Base-by-base conservation (phyloP, 1,140 invertebrate genomes). In the Drosophila elegans region DNA sequence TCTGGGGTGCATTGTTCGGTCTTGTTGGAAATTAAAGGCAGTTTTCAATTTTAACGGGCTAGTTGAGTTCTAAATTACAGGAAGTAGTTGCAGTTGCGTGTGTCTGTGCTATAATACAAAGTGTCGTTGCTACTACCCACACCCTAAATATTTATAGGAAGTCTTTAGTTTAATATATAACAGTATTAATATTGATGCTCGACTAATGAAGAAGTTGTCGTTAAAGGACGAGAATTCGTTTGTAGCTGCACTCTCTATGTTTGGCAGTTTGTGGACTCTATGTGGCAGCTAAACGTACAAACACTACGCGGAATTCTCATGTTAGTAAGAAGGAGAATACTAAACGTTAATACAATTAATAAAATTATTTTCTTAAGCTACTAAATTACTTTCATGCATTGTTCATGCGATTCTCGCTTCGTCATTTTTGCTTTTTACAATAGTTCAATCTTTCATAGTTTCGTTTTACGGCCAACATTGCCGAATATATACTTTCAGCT, bases 191-290 rank as follows among this genome's bases (percentile, higher is more conserved):
- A 49, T 83, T 66, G 64, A 72, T 73, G 68, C 48, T 78, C 90
- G 91, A 93, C 92, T 92, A 92, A 91, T 92, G 93, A 92, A 93
- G 92, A 92, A 93, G 93, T 92, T 92, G 92, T 92, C 85, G 82
- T 85, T 88, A 80, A 85, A 78, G 64, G 74, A 91, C 81, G 90
- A 91, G 90, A 91, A 90, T 91, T 81, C 52, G n/a, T 86, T 90
- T 86, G 86, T 90, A 90, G 86, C 67, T 73, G 51, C 54, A 68
- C 46, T 42, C 53, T 21, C 48, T 29, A 59, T 63, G 36, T 74
- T 84, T 78, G 73, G 80, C 79, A 81, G 77, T 81, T 76, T 62
- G 38, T 48, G 48, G 13, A 10, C 39, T 25, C 48, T 34, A 3
- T 49, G 29, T 12, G 52, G 48, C 38, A 52, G 56, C 42, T 55